A percentile compares a stretch with the other conserved stretches of the same genome.
These are phyloP conservation scores for Nesoenas mayeri DNA, from an alignment of 2,113 vertebrate species.

Conservation along the genomic window DNA sequence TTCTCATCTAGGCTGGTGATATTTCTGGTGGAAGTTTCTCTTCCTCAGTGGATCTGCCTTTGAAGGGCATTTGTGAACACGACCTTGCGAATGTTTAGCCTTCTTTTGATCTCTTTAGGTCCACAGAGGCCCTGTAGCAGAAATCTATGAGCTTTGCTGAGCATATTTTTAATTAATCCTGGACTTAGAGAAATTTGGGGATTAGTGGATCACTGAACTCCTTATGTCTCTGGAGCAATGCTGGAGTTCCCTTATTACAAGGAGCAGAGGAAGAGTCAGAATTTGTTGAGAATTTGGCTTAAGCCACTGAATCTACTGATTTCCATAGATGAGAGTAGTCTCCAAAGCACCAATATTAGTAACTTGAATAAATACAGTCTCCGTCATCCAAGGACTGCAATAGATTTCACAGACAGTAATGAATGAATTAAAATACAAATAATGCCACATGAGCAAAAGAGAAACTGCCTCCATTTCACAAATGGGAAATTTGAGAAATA, in stretches of 20 bases:
- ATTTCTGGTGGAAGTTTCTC: not conserved
- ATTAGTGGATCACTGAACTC: constrained; percentile 28
- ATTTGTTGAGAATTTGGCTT: not conserved
- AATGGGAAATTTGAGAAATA: not conserved
- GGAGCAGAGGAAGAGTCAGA: not conserved
- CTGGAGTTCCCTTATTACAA: not conserved
- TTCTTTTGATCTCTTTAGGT: constrained; percentile 13
- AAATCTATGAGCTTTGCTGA: constrained; percentile 8
- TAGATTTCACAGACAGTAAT: not conserved
- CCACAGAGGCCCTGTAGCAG: not conserved
- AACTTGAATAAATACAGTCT: not conserved
- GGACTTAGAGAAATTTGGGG: constrained; percentile 16
- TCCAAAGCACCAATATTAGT: not conserved
- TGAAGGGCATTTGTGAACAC: not conserved
- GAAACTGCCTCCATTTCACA: not conserved
- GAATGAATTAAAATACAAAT: constrained; percentile 10
- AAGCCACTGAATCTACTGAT: not conserved
- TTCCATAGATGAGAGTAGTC: not conserved
- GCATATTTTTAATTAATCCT: constrained; percentile 40
- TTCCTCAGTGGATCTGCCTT: not conserved
- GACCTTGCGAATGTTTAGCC: not conserved
- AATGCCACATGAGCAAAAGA: not conserved
- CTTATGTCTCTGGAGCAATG: not conserved
- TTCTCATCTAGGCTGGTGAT: not conserved
- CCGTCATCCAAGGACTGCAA: not conserved